phyloP scores from a whole-genome alignment of 2,113 vertebrate genomes.

The Manacus vitellinus region DNA sequence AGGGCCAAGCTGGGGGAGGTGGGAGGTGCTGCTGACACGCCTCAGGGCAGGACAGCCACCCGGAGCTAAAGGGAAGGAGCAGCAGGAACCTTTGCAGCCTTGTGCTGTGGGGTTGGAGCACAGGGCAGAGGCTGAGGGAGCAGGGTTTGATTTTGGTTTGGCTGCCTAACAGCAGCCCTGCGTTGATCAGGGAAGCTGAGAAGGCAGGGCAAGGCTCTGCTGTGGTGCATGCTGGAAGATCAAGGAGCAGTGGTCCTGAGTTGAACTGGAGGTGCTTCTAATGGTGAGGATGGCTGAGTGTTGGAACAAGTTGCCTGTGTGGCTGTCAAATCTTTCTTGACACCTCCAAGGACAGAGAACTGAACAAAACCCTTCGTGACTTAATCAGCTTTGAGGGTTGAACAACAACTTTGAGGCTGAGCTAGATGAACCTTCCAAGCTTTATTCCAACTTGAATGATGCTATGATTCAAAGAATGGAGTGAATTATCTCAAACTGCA shows the following conservation, averaged over 20 bases:
- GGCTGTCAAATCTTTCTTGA: not conserved
- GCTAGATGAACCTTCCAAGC: not conserved
- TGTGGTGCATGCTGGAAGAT: not conserved
- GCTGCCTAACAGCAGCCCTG: not conserved
- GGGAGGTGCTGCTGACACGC: not conserved
- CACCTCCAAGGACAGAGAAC: not conserved
- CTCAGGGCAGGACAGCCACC: not conserved
- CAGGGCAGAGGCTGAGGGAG: not conserved
- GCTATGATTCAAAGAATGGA: not conserved
- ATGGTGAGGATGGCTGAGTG: not conserved
- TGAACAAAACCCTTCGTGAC: not conserved
- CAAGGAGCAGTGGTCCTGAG: not conserved
- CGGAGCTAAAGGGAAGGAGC: not conserved
- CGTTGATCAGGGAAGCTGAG: rapidly evolving
- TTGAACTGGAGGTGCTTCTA: not conserved
- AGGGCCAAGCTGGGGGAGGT: no score
- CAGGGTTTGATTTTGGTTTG: not conserved
- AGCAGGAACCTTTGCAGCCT: not conserved
- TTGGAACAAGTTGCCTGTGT: not conserved
- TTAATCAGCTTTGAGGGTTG: not conserved
- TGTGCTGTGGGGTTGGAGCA: rapidly evolving
- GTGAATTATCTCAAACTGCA: not conserved
- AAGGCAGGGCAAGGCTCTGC: not conserved
- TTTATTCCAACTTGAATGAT: not conserved
- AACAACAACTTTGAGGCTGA: not conserved